phyloP scores from a whole-genome alignment of 2,113 vertebrate genomes.

The Dicentrarchus labrax region DNA sequence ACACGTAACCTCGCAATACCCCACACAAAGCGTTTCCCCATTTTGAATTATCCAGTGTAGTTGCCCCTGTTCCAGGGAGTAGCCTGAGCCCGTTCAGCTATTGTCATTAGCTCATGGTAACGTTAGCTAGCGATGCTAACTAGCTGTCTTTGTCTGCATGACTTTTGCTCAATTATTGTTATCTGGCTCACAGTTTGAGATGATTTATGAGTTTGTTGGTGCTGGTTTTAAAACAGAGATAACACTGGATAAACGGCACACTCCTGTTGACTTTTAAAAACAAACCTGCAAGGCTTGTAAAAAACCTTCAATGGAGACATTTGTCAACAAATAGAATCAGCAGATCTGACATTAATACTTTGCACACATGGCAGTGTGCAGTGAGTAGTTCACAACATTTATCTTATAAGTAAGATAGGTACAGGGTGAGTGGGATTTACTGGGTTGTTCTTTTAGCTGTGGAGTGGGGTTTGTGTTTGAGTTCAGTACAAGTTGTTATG shows the following conservation, averaged over 20 bases:
- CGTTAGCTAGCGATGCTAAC: conserved; percentile 75
- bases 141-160: conserved; percentile 77
- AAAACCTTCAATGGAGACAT: conserved; percentile 20
- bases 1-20: neutral
- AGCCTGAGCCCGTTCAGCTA: conserved; percentile 76
- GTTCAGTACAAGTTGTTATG: neutral
- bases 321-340: conserved; percentile 49
- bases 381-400: conserved; percentile 26
- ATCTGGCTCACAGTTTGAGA: neutral
- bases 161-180: conserved; percentile 58
- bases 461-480: neutral
- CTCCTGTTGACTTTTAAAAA: conserved; percentile 19
- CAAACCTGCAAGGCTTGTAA: conserved; percentile 29
- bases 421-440: neutral
- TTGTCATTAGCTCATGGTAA: conserved; percentile 77
- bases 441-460: neutral
- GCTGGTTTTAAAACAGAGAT: neutral
- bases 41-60: conserved; percentile 18
- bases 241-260: neutral
- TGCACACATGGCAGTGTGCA: conserved; percentile 16
- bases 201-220: neutral
- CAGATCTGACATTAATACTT: conserved; percentile 21
- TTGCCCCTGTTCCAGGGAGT: conserved; percentile 59
- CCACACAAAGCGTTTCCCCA: neutral
- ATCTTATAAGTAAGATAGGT: neutral